Conservation (phyloP, 2,888 invertebrate genomes). For the Hedya salicella region DNA sequence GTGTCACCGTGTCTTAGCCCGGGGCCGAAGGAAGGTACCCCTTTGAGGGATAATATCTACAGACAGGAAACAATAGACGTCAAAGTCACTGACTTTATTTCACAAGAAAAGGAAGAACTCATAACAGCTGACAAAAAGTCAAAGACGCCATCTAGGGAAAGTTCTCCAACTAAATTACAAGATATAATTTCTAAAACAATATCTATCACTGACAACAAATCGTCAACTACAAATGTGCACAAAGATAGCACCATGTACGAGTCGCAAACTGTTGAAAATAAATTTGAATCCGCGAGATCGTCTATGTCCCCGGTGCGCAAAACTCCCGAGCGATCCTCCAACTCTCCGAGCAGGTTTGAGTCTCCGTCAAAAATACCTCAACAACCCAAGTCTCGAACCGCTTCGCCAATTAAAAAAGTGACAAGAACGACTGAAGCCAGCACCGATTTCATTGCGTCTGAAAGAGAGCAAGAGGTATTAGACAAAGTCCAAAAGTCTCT, state of each 20-base stretch:
- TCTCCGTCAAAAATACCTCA: slow-evolving; percentile 35
- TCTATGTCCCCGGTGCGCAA: slow-evolving; percentile 35
- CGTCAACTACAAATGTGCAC: slow-evolving; percentile 10
- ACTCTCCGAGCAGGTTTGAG: slow-evolving; percentile 1
- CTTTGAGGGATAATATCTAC: slow-evolving; percentile 48
- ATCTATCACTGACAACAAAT: slow-evolving; percentile 7
- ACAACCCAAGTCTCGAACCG: slow-evolving; percentile 43
- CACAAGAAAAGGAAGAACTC: slow-evolving; percentile 56
- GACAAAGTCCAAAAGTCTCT: slow-evolving; percentile 73
- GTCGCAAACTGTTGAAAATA: slow-evolving; percentile 26
- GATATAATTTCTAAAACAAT: slow-evolving; percentile 54
- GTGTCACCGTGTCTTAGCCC: slow-evolving; percentile 69
- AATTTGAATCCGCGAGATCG: slow-evolving; percentile 39
- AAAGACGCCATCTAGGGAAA: slow-evolving; percentile 51
- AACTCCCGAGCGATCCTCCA: slow-evolving; percentile 45
- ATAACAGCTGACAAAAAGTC: slow-evolving; percentile 50
- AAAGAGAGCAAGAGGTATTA: slow-evolving; percentile 72
- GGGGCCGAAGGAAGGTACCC: slow-evolving; percentile 54
- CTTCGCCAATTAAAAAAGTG: slow-evolving; percentile 58
- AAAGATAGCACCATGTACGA: slow-evolving; percentile 28
- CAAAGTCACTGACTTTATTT: slow-evolving; percentile 58
- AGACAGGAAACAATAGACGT: slow-evolving; percentile 48
- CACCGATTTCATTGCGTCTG: slow-evolving; percentile 64
- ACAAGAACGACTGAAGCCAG: slow-evolving; percentile 53
- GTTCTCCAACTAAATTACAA: slow-evolving; percentile 63